Percentiles rank a stretch among this genome's conserved stretches.
Conservation (phyloP, 2,113 vertebrate genomes). For the Lampris megalopsis region DNA sequence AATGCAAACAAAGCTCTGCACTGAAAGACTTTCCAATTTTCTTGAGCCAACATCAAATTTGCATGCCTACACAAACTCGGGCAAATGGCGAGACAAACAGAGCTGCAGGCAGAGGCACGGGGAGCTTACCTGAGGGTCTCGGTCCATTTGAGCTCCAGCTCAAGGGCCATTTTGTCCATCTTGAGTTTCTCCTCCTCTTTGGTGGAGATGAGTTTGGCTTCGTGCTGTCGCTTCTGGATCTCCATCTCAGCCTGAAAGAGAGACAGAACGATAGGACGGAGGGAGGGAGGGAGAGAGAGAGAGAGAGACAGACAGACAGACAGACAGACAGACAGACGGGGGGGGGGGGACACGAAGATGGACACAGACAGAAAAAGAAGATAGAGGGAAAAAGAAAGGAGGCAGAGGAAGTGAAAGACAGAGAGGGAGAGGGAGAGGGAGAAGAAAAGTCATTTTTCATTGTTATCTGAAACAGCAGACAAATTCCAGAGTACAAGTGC, state of each 20-base stretch:
- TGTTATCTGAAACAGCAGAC: too few relatives aligned
- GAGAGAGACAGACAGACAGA: background rate
- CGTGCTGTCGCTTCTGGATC: conserved; percentile 91
- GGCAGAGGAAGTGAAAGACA: too few relatives aligned
- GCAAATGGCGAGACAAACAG: background rate
- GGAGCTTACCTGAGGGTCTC: conserved; percentile 89
- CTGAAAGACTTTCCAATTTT: too few relatives aligned
- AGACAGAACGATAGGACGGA: background rate
- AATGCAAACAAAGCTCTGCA: background rate
- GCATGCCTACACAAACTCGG: background rate
- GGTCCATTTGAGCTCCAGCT: conserved; percentile 98
- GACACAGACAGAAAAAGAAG: background rate
- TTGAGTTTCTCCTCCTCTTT: conserved; percentile 94
- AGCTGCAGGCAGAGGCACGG: conserved; percentile 3
- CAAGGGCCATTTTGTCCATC: conserved; percentile 93
- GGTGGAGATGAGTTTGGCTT: conserved; percentile 88
- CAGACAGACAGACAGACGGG: background rate
- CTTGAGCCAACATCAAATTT: too few relatives aligned
- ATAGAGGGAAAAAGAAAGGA: too few relatives aligned
- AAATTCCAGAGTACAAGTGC: too few relatives aligned
- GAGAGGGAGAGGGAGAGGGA: too few relatives aligned
- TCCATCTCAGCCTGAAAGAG: conserved; percentile 89
- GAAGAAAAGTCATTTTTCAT: too few relatives aligned
- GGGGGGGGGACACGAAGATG: background rate
- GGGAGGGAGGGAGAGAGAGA: background rate